Evolutionary conservation across 2,888 invertebrate species (phyloP), one percentile per base, ranked within the genome.

Genomic region (Tinea semifulvella): DNA sequence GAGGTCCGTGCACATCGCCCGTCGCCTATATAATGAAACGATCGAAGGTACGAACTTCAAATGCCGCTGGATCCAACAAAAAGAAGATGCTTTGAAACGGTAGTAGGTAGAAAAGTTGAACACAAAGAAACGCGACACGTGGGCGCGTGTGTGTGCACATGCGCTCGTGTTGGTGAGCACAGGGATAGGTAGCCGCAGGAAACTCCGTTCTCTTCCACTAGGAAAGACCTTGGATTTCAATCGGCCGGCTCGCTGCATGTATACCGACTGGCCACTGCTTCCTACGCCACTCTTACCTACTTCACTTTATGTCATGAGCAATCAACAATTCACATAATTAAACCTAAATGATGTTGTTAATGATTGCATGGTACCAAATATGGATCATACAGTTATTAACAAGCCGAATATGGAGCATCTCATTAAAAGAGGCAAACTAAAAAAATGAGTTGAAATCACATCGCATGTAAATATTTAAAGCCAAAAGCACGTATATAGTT

Each of bases 121-220:
- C 68, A 76, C 75, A 75, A 75, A 76, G 77, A 74, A 69, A 65
- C 64, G 61, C 62, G 62, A 73, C 72, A 75, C 68, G 76, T 73
- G 68, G 68, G 65, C 72, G 70, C 68, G 74, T 64, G 59, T 58
- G 54, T 68, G 73, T 69, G 60, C 60, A 70, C 70, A 76, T 74
- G 76, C 66, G 65, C 69, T 70, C 75, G 40, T 27, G 28, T n/a
- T 20, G 40, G 17, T 13, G 27, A 28, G 11, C 40, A 26, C 25
- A 17, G 40, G 13, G 44, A 31, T 35, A 77, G 77, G 76, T 72
- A 72, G 73, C 61, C 79, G 77, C 81, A 81, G 81, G 81, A 82
- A 81, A 80, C 80, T 71, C 80, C 81, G 77, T 80, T 82, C 81
- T 82, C 81, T 81, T 82, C 79, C 80, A 81, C 77, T 72, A 81